These are phyloP conservation scores for Pomatorhinus ruficollis DNA, from an alignment of 2,113 vertebrate species.

Conservation along the genomic window DNA sequence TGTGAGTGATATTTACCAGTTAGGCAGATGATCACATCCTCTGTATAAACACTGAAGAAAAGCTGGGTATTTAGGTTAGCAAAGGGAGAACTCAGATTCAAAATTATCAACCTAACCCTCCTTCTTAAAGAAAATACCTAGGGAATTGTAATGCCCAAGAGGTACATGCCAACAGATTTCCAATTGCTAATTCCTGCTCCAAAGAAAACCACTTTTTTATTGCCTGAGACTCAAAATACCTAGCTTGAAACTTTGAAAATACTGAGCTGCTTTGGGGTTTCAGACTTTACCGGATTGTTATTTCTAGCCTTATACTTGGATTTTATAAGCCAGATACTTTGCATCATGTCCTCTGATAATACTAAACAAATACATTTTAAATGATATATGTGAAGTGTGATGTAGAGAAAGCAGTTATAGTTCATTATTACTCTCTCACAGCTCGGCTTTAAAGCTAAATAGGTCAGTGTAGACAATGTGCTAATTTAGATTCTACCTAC, in stretches of 20 bases:
- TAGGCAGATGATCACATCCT: not conserved
- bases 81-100: not conserved
- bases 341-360: not conserved
- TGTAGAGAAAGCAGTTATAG: not conserved
- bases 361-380: constrained; percentile 27
- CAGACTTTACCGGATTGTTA: not conserved
- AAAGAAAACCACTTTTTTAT: not conserved
- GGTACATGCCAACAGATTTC: not conserved
- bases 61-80: not conserved
- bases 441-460: constrained; percentile 52
- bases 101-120: not conserved
- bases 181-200: not conserved
- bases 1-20: not conserved
- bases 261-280: not conserved
- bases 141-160: not conserved
- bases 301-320: not conserved
- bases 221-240: not conserved
- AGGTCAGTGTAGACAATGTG: constrained; percentile 59
- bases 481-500: constrained; percentile 58
- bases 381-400: not conserved
- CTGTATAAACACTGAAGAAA: not conserved
- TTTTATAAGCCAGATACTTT: not conserved
- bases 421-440: constrained; percentile 41
- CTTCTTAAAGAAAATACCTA: not conserved
- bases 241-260: not conserved